These are phyloP conservation scores for Chelmon rostratus DNA, from an alignment of 2,797 vertebrate species.

Conservation along the genomic window DNA sequence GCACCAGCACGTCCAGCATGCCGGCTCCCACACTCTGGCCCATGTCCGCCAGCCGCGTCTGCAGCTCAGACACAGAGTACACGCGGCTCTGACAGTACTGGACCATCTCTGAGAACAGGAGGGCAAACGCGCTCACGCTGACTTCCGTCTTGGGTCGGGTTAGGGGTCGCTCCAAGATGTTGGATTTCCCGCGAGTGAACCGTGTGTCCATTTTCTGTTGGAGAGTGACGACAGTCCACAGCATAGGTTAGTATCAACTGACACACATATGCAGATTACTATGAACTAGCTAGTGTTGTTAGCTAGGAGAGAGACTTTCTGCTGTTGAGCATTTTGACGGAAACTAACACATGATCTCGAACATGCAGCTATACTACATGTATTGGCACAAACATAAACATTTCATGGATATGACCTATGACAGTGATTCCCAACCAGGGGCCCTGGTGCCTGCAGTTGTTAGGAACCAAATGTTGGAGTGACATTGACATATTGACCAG, in stretches of 20 bases:
- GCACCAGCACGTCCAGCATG: slow-evolving; percentile 92
- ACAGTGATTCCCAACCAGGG: no score
- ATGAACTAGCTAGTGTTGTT: neutral
- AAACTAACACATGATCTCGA: neutral
- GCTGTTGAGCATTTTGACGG: neutral
- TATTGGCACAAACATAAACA: neutral
- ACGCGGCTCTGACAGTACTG: slow-evolving; percentile 98
- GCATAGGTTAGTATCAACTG: neutral
- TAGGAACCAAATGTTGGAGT: no score
- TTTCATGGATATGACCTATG: no score
- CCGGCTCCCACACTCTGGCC: slow-evolving; percentile 93
- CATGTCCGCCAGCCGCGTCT: slow-evolving; percentile 91
- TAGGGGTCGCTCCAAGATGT: slow-evolving; percentile 91
- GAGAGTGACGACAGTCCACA: neutral
- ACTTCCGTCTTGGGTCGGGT: slow-evolving; percentile 92
- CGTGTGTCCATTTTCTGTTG: slow-evolving; percentile 89
- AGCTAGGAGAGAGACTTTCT: neutral
- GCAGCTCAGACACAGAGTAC: slow-evolving; percentile 95
- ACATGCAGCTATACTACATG: neutral
- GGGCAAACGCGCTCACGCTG: slow-evolving; percentile 91
- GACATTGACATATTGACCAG: neutral
- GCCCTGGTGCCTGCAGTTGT: no score
- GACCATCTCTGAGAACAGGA: slow-evolving; percentile 97
- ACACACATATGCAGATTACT: neutral
- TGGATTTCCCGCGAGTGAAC: slow-evolving; percentile 94